Percentiles rank a stretch among this genome's conserved stretches.
Conservation (phyloP, 2,113 vertebrate genomes). For the Ginglymostoma cirratum region DNA sequence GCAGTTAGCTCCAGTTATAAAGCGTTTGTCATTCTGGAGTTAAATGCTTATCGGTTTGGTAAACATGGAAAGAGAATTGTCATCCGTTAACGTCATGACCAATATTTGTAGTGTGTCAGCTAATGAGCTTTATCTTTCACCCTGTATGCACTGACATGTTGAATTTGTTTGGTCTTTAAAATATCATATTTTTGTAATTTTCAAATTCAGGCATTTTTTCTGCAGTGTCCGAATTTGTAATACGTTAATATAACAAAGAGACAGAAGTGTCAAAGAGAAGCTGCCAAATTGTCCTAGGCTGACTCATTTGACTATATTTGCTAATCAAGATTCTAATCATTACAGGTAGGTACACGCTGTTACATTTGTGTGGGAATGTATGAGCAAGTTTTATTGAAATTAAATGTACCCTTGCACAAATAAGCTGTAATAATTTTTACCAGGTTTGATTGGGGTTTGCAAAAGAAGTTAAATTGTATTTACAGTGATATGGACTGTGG, state of each 20-base stretch:
- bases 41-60: constrained; percentile 15
- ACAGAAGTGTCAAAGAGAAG: neutral
- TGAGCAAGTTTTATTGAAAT: neutral
- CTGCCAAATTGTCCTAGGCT: neutral
- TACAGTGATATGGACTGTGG: neutral
- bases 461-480: neutral
- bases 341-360: constrained; percentile 6
- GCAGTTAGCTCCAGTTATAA: neutral
- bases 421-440: constrained; percentile 7
- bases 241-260: neutral
- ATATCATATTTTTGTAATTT: neutral
- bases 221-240: neutral
- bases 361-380: neutral
- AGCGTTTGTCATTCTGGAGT: neutral
- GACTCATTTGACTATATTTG: constrained; percentile 2
- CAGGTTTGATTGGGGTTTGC: neutral
- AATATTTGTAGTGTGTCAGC: constrained; percentile 5
- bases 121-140: constrained; percentile 2
- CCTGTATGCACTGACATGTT: neutral
- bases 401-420: neutral
- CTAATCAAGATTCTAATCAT: constrained; percentile 6
- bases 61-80: neutral
- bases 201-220: neutral
- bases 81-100: neutral
- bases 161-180: neutral